These are phyloP conservation scores for Pangasianodon gigas DNA, from an alignment of 2,113 vertebrate species.

Conservation along the genomic window DNA sequence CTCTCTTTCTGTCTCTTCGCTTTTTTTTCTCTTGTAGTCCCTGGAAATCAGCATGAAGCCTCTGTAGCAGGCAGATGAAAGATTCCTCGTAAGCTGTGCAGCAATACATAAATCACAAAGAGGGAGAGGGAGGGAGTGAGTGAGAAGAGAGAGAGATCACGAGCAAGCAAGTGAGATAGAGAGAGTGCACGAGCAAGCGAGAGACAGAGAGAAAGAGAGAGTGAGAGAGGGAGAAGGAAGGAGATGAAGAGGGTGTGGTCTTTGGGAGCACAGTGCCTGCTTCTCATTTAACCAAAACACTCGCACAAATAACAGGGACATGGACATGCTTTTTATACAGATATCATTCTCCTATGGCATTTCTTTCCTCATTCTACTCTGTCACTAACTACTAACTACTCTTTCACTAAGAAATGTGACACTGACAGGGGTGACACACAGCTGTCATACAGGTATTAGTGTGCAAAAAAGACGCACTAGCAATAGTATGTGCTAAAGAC, in stretches of 20 bases:
- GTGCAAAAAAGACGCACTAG: not conserved
- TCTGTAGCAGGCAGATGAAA: constrained; percentile 58
- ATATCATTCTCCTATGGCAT: no score
- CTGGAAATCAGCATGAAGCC: constrained; percentile 53
- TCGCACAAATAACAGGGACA: not conserved
- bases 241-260: constrained; percentile 20
- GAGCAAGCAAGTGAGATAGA: not conserved
- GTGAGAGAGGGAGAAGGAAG: not conserved
- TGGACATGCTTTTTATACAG: not conserved
- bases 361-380: not conserved
- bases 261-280: constrained; percentile 15
- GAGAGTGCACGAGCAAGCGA: not conserved
- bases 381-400: no score
- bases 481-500: not conserved
- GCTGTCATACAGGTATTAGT: not conserved
- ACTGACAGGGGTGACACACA: not conserved
- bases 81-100: constrained; percentile 55
- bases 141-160: not conserved
- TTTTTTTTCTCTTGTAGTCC: constrained; percentile 17
- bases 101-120: constrained; percentile 55
- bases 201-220: not conserved
- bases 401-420: not conserved
- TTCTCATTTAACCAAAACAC: constrained; percentile 44
- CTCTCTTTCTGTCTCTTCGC: not conserved
- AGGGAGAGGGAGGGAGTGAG: constrained; percentile 1